These are phyloP conservation scores for Dolichoris vasculosae DNA, from an alignment of 1,140 invertebrate species.

Conservation along the genomic window DNA sequence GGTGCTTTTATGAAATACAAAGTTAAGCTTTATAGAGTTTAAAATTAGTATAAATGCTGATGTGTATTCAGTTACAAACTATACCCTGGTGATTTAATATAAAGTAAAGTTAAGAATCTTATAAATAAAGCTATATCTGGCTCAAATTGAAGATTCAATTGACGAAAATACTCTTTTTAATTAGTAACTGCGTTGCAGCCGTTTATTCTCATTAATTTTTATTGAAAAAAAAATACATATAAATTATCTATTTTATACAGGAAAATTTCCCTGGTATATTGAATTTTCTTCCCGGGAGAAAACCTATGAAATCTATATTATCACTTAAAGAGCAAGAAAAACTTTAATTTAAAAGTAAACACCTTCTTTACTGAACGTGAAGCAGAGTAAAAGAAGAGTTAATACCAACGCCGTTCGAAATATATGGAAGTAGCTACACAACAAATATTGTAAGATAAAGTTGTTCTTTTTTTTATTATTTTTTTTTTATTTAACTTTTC, in stretches of 20 bases:
- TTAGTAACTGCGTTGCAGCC: not conserved
- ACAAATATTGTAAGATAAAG: not conserved
- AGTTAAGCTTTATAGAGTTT: conserved; percentile 28
- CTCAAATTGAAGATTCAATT: not conserved
- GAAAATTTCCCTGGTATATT: not conserved
- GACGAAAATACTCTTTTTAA: not conserved
- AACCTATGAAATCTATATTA: not conserved
- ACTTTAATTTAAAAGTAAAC: conserved; percentile 1
- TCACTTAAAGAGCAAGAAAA: not conserved
- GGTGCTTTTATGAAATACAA: conserved; percentile 18
- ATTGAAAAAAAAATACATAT: not conserved
- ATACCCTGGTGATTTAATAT: conserved; percentile 11
- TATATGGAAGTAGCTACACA: not conserved
- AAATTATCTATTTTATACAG: not conserved
- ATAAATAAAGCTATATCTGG: not conserved
- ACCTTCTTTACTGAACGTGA: not conserved
- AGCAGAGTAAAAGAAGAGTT: too few relatives aligned
- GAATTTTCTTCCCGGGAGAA: not conserved
- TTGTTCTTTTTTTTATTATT: not conserved
- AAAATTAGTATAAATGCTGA: conserved; percentile 18
- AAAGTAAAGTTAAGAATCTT: not conserved
- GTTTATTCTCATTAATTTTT: not conserved
- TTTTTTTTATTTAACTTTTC: too few relatives aligned
- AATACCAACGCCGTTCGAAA: not conserved
- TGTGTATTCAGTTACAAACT: conserved; percentile 7